A percentile compares a stretch with the other conserved stretches of the same genome.
Evolutionary conservation across 1,140 invertebrate species (phyloP).

Genomic region (Aphaenogaster floridana): DNA sequence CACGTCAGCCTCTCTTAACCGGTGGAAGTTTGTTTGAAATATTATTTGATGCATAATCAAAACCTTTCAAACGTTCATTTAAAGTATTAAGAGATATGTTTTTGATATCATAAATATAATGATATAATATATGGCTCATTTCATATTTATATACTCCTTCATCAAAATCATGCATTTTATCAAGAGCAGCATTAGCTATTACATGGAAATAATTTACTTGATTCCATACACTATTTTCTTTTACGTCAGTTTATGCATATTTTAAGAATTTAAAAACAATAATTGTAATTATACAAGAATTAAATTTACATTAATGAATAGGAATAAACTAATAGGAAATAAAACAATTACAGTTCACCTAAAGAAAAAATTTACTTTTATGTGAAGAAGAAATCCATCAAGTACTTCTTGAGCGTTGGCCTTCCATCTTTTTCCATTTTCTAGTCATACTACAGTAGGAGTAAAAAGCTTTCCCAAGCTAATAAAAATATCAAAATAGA

Average conservation of each 20-base stretch:
- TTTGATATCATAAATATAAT: neutral
- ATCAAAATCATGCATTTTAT: constrained; percentile 4
- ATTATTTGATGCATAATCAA: neutral
- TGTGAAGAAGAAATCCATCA: neutral
- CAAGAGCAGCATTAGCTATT: neutral
- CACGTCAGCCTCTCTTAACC: neutral
- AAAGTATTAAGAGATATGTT: neutral
- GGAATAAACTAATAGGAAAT: neutral
- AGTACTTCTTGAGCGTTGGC: neutral
- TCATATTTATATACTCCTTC: neutral
- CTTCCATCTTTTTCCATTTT: neutral
- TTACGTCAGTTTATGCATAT: neutral
- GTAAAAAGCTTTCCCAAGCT: neutral
- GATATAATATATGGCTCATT: constrained; percentile 1
- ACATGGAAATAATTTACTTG: neutral
- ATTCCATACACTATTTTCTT: constrained; percentile 1
- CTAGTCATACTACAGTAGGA: neutral
- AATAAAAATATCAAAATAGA: neutral
- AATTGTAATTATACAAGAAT: neutral
- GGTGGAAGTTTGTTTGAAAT: neutral
- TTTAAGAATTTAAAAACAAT: neutral
- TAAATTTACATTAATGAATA: neutral
- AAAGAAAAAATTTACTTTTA: neutral
- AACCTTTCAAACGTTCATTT: neutral
- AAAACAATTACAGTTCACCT: neutral